phyloP scores from a whole-genome alignment of 2,888 invertebrate species.

The Pristionchus arcanus region DNA sequence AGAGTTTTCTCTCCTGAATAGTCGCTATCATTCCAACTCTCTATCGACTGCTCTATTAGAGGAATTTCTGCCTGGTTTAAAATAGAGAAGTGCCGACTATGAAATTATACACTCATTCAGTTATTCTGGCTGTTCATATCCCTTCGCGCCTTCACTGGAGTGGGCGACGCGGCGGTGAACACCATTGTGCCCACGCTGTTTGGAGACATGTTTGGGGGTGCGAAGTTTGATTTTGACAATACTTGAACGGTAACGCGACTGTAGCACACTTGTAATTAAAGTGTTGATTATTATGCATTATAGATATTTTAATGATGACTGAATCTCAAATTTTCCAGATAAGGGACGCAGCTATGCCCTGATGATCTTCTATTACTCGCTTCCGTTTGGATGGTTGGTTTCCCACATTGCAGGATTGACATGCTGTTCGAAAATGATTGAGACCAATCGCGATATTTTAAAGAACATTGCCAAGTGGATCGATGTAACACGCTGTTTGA shows the following conservation, averaged over 20 bases:
- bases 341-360: slow-evolving; percentile 44
- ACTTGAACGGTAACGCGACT: no score
- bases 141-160: slow-evolving; percentile 50
- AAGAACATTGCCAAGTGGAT: no score
- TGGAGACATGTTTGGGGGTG: slow-evolving; percentile 39
- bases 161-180: slow-evolving; percentile 52
- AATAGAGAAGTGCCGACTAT: background rate
- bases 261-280: no score
- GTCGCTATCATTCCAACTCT: no score
- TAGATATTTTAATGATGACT: background rate
- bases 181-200: slow-evolving; percentile 45
- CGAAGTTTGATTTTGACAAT: no score
- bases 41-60: background rate
- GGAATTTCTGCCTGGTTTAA: background rate
- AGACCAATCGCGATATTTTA: no score
- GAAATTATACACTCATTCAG: background rate
- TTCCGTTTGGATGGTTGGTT: slow-evolving; percentile 55
- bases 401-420: no score
- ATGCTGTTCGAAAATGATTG: no score
- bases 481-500: no score
- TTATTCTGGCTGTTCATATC: slow-evolving; percentile 48
- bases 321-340: background rate
- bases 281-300: no score
- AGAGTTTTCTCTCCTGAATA: no score
- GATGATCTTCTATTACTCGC: slow-evolving; percentile 54